Evolutionary conservation across 1,140 invertebrate species (phyloP), one percentile per base, ranked within the genome.

Genomic region (Galleria mellonella): DNA sequence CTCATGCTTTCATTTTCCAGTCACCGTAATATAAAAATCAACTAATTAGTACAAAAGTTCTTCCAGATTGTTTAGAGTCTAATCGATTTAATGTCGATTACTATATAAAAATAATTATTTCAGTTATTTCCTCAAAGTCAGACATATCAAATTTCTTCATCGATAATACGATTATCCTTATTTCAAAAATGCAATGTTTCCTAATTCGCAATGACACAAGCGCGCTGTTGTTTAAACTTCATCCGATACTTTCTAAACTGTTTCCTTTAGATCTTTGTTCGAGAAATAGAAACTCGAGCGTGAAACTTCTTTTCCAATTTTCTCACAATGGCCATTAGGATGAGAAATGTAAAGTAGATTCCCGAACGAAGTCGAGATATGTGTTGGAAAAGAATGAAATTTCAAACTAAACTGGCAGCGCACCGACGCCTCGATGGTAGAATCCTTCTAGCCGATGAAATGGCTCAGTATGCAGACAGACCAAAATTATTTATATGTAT

Each of bases 321-420:
- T 78, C 74, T 73, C 56, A 62, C 67, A 62, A 74, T 77, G 66
- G 73, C 68, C 72, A 73, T 76, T 76, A 76, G 68, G 67, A 76
- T 76, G 70, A 76, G 71, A 71, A 76, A 76, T 73, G 63, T 65
- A 73, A 75, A 76, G 67, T 71, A 76, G 69, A 71, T 72, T 72
- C 54, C 60, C 53, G 58, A 23, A 72, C 64, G 67, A 71, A 77
- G 60, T 74, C 70, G 72, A 74, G 72, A 79, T 81, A 76, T 82
- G 75, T 79, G 73, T 76, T 76, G 52, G 68, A 61, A 66, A 75
- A 82, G 73, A 82, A 82, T 79, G 67, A 81, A 84, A 79, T 76
- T 79, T 76, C 64, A 70, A 78, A 78, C 64, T 74, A 52, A 77
- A 79, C 57, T 71, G 63, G 64, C 62, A 50, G 38, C 50, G 55